Evolutionary conservation across 1,140 invertebrate species (phyloP), one percentile per base, ranked within the genome.

Genomic region (Pomacea maculata): DNA sequence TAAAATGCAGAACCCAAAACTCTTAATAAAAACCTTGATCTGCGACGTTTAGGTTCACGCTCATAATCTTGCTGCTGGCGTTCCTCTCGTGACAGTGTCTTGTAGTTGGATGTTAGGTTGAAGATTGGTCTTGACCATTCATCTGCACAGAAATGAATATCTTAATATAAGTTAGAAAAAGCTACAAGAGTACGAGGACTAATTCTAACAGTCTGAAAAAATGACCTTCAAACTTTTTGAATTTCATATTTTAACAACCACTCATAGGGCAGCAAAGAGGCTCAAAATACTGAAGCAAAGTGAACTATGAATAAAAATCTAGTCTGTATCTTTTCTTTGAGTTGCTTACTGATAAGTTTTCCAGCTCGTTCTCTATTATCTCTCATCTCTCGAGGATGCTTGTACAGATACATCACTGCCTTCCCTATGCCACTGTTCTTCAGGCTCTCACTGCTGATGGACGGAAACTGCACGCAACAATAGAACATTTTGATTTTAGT

Each of bases 351-450:
- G 78, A 99, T 99, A 75, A 99, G 93, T 88, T 95, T 95, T 45
- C 96, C 96, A 82, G 97, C 97, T 73, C 95, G 93, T 88, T 96
- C 95, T 89, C 96, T 96, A 92, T 99, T 99, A 75, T 95, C 94
- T 92, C 98, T 98, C 0, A 95, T 96, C 93, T 99, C 98, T 92
- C 96, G 97, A 0, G 98, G 98, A 92, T 99, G 98, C 90, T 99
- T 99, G 91, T 97, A 99, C 19, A 99, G 93, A 92, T 99, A 99
- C 98, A 99, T 99, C 0, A 99, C 97, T 83, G 98, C 98, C 89
- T 99, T 98, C 55, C 98, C 96, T 87, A 99, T 97, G 68, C 98
- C 97, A 68, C 97, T 98, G 84, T 96, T 95, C 91, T 99, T 99
- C 71, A 99, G 92, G 73, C 96, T 94, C 54, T 95, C 94, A 88